phyloP scores from a whole-genome alignment of 2,113 vertebrate species.

The Cyanoramphus novaezelandiae region DNA sequence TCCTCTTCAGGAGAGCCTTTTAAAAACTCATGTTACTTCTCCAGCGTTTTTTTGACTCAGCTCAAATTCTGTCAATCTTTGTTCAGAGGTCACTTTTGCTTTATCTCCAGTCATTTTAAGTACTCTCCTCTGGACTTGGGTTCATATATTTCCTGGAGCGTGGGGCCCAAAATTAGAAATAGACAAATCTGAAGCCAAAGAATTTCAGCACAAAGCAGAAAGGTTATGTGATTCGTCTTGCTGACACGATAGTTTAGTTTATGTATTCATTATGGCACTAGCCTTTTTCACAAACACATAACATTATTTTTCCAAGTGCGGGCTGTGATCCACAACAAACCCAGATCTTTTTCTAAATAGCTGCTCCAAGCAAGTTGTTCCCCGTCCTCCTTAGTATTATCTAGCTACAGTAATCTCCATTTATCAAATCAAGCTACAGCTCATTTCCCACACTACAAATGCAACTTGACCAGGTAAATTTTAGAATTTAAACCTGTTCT shows the following conservation, averaged over 20 bases:
- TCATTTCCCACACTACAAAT: background rate
- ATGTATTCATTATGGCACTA: background rate
- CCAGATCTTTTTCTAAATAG: background rate
- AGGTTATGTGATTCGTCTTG: background rate
- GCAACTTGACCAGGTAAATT: background rate
- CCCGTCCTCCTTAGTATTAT: background rate
- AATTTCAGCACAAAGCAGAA: background rate
- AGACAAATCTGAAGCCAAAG: background rate
- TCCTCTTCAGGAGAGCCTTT: background rate
- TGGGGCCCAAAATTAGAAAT: background rate
- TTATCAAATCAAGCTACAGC: background rate
- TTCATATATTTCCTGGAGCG: background rate
- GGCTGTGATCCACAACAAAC: background rate
- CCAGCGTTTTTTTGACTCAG: background rate
- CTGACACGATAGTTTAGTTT: background rate
- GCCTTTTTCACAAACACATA: background rate
- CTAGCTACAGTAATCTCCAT: background rate
- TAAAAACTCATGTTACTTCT: background rate
- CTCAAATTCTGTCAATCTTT: background rate
- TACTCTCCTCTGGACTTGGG: background rate
- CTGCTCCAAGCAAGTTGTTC: background rate
- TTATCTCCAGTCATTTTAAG: constrained; percentile 14
- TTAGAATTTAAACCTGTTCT: background rate
- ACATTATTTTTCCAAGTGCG: background rate
- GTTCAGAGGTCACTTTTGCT: background rate